Evolutionary conservation across 2,888 invertebrate species (phyloP).

Genomic region (Ennomos quercinarius): DNA sequence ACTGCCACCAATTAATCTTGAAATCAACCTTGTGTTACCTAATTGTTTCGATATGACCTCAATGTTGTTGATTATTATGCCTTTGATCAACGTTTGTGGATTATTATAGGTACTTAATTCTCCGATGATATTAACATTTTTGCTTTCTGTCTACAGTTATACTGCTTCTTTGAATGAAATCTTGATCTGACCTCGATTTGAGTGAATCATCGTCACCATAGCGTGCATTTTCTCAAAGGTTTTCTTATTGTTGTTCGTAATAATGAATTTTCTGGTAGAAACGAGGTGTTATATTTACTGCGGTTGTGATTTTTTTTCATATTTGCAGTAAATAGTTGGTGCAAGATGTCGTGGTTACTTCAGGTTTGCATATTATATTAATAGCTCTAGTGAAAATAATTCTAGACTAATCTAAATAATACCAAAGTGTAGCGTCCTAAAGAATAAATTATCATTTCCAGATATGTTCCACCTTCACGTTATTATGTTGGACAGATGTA

Average conservation of each 20-base stretch:
- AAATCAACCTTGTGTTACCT: too few species aligned
- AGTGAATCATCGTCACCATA: conserved; percentile 23
- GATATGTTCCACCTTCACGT: conserved; percentile 4
- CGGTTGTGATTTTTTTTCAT: conserved; percentile 28
- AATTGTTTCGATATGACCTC: too few species aligned
- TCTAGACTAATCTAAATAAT: too few species aligned
- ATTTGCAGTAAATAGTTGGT: conserved; percentile 36
- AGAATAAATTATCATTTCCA: not conserved
- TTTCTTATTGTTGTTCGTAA: conserved; percentile 34
- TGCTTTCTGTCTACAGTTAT: too few species aligned
- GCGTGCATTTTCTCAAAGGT: conserved; percentile 35
- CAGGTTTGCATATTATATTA: conserved; percentile 22
- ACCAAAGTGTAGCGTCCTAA: too few species aligned
- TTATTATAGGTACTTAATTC: too few species aligned
- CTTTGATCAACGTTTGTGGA: too few species aligned
- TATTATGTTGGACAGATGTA: conserved; percentile 12
- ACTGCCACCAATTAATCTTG: too few species aligned
- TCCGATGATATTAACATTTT: too few species aligned
- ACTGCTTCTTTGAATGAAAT: too few species aligned
- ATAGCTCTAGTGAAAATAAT: not conserved
- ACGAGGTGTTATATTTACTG: conserved; percentile 39
- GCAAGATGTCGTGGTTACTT: conserved; percentile 43
- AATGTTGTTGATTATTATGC: too few species aligned
- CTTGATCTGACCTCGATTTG: conserved; percentile 8
- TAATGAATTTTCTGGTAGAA: conserved; percentile 26